Conservation (phyloP, 2,797 vertebrate species). For the Typhlichthys subterraneus region DNA sequence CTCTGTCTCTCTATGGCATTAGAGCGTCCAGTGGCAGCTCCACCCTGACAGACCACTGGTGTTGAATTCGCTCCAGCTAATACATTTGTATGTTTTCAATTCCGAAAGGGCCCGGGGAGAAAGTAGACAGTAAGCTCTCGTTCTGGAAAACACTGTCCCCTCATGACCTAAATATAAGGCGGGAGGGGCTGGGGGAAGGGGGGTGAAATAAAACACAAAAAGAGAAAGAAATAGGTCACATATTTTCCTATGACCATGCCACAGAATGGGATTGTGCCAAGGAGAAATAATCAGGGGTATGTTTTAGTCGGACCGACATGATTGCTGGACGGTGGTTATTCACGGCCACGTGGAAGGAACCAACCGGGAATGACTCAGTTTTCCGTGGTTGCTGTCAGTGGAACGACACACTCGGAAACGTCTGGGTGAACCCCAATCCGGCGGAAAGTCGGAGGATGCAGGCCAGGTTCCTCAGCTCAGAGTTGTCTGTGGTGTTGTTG, state of each 20-base stretch:
- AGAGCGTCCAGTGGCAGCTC: constrained; percentile 43
- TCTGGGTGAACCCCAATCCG: constrained; percentile 32
- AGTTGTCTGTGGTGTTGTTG: constrained; percentile 15
- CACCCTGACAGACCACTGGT: constrained; percentile 47
- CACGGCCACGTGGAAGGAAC: constrained; percentile 34
- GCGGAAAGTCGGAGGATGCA: constrained; percentile 30
- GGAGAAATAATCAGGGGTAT: constrained; percentile 53
- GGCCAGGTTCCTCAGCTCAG: constrained; percentile 4
- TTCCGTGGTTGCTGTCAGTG: constrained; percentile 31
- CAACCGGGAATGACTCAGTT: constrained; percentile 56
- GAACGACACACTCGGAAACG: constrained; percentile 30
- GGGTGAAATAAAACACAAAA: constrained; percentile 47
- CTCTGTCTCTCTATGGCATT: constrained; percentile 30
- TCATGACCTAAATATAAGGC: constrained; percentile 75
- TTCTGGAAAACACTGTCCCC: constrained; percentile 55
- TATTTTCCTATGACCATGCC: constrained; percentile 50
- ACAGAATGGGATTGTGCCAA: constrained; percentile 53
- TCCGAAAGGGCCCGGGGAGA: constrained; percentile 53
- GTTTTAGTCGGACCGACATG: constrained; percentile 48
- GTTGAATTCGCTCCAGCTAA: constrained; percentile 72
- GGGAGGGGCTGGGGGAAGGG: constrained; percentile 43
- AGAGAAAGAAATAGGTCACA: constrained; percentile 68
- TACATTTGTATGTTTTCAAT: constrained; percentile 79
- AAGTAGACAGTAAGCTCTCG: constrained; percentile 63
- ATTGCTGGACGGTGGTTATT: constrained; percentile 30